Base-by-base conservation (phyloP, 2,797 vertebrate species). In the Myotis findleyi region DNA sequence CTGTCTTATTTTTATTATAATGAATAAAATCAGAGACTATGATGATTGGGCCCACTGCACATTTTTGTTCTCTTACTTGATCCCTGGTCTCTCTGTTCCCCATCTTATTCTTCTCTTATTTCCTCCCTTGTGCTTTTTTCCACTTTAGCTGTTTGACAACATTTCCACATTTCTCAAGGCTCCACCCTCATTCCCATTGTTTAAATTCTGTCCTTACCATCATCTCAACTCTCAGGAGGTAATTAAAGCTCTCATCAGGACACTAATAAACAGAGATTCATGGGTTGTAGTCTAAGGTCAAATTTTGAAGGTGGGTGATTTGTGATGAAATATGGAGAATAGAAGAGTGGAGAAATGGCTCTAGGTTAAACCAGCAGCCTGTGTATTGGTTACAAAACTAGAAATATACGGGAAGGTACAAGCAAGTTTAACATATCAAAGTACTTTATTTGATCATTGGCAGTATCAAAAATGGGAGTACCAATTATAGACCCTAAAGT, bases 241-340 rank as follows among this genome's bases (percentile, higher is more conserved):
- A 47, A 57, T 3, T 49, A 55, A 87, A 87, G 51, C 23, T 90
- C 59, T 73, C 25, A 47, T 20, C 1, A 27, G 51, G 8, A 69
- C 23, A 47, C 87, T 49, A 66, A 62, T 53, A 59, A 82, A 86
- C 13, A 77, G 64, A 33, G 44, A 86, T 73, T 57, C 73, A n/a
- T 33, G 18, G 53, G 53, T 30, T 82, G 23, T 25, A 16, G 23
- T 30, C 71, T 76, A 69, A 89, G 49, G 30, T 79, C 76, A 80
- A 36, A 69, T 84, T 81, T 81, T 84, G 82, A 95, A 92, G 16
- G 16, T 13, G 47, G 69, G 69, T 69, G 7, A n/a, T 87, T 69
- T 27, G n/a, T 21, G 30, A 77, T n/a, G 11, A 11, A 77, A 90
- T 20, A 27, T n/a, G 18, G 27, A 81, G 44, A 69, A 3, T 16